Evolutionary conservation across 2,797 vertebrate species (phyloP).

Genomic region (Lacerta bilineata): DNA sequence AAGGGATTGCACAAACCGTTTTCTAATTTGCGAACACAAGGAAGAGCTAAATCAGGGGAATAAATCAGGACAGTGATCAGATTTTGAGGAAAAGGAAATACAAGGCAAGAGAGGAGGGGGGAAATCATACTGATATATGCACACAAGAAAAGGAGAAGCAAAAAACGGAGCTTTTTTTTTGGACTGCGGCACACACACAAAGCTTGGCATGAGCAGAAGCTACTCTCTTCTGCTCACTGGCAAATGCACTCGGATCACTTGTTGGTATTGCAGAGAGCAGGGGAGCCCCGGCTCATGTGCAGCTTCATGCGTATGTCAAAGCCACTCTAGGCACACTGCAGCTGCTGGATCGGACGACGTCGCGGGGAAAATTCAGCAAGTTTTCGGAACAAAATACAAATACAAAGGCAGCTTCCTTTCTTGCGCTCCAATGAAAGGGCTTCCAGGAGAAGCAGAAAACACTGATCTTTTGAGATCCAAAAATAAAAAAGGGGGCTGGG

Average conservation of each 20-base stretch:
- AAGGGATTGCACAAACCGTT: conserved; percentile 67
- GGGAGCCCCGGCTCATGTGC: not conserved
- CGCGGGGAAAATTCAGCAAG: not conserved
- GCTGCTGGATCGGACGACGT: not conserved
- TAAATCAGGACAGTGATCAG: conserved; percentile 57
- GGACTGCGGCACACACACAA: not conserved
- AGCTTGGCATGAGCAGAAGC: not conserved
- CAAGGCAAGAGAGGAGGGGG: conserved; percentile 60
- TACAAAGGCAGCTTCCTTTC: conserved; percentile 53
- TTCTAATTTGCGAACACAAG: conserved; percentile 68
- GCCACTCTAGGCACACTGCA: conserved; percentile 12
- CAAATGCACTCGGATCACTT: not conserved
- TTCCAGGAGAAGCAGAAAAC: conserved; percentile 52
- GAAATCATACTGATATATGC: conserved; percentile 59
- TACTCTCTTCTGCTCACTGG: not conserved
- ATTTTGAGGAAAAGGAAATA: conserved; percentile 67
- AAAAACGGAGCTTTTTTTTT: no score
- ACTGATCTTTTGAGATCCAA: conserved; percentile 59
- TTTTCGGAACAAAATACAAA: conserved; percentile 47
- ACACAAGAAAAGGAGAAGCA: not conserved
- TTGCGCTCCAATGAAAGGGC: conserved; percentile 40
- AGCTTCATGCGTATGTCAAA: not conserved
- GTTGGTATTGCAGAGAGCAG: not conserved
- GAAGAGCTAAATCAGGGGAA: conserved; percentile 61
- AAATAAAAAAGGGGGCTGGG: conserved; percentile 34